Base-by-base conservation (phyloP, 2,797 vertebrate species). In the Alouatta caraya region DNA sequence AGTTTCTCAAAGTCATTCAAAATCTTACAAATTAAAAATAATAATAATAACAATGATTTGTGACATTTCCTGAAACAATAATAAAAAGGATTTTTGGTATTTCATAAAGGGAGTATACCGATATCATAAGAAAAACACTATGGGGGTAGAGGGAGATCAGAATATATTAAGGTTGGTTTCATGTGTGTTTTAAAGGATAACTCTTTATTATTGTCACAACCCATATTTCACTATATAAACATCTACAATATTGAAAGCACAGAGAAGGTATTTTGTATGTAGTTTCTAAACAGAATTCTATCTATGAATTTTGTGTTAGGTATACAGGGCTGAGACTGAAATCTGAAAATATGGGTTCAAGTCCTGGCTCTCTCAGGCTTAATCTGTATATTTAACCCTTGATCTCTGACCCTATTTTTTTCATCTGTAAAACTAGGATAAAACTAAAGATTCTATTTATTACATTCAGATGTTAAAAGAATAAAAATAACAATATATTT, bases 1-100 rank as follows among this genome's bases (percentile, higher is more conserved):
- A 95, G n/a, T 72, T 70, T 92, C 73, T 83, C 42, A 94, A 96
- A 93, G 30, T 79, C 61, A 84, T 73, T 72, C 5, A 84, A 96
- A 96, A 67, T 70, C 67, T 46, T 85, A 61, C 10, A 93, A 67
- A 82, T 64, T 86, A 46, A 88, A 97, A 97, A 67, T 26, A 89
- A 46, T 52, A 93, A 88, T 44, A 87, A 78, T 39, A 67, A 48
- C 52, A 94, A 67, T 39, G 21, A 57, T 82, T 92, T 90, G 37
- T 90, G 57, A 70, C 11, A 61, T 52, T 92, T 97, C 11, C 26
- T 85, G 8, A 94, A 97, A 83, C 1, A 67, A 55, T 46, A 96
- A 93, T 78, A 61, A 93, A 93, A 88, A 30, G 33, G 21, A 39
- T 15, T 90, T 86, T 93, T 80, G 2, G 1, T 44, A 87, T 88